phyloP scores from a whole-genome alignment of 2,797 vertebrate species.

The Hydrocynus forskahlii region DNA sequence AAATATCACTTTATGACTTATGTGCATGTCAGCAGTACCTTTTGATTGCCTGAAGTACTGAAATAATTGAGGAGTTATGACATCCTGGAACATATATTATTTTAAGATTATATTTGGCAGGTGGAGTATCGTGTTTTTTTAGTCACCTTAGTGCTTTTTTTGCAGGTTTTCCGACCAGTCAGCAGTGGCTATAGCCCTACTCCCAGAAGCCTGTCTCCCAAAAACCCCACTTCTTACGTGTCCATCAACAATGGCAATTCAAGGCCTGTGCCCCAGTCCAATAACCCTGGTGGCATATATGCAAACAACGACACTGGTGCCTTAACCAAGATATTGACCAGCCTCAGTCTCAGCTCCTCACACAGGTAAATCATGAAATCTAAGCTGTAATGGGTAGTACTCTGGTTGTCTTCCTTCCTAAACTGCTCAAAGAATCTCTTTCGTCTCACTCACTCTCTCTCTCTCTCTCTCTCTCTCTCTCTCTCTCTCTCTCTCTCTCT shows the following conservation, averaged over 20 bases:
- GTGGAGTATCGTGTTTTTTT: neutral
- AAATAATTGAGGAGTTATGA: neutral
- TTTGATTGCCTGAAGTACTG: too few relatives aligned
- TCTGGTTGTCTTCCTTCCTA: neutral
- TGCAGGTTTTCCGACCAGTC: constrained; percentile 85
- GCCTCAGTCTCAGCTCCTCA: constrained; percentile 82
- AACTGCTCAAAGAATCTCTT: neutral
- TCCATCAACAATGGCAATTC: constrained; percentile 71
- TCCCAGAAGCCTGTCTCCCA: constrained; percentile 59
- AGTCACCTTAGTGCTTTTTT: constrained; percentile 2
- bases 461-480: too few relatives aligned
- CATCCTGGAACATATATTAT: neutral
- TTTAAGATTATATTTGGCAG: neutral
- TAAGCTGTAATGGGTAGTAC: neutral
- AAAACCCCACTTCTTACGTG: constrained; percentile 57
- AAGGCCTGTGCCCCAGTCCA: constrained; percentile 77
- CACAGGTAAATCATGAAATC: constrained; percentile 76
- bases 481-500: too few relatives aligned
- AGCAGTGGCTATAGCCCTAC: constrained; percentile 75
- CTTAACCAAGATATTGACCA: constrained; percentile 85
- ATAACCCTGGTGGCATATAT: constrained; percentile 80
- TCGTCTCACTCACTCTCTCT: too few relatives aligned
- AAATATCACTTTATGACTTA: too few relatives aligned
- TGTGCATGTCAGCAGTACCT: too few relatives aligned
- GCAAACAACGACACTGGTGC: constrained; percentile 75